These are phyloP conservation scores for Nymphalis c-album DNA, from an alignment of 2,888 invertebrate species.

Conservation along the genomic window DNA sequence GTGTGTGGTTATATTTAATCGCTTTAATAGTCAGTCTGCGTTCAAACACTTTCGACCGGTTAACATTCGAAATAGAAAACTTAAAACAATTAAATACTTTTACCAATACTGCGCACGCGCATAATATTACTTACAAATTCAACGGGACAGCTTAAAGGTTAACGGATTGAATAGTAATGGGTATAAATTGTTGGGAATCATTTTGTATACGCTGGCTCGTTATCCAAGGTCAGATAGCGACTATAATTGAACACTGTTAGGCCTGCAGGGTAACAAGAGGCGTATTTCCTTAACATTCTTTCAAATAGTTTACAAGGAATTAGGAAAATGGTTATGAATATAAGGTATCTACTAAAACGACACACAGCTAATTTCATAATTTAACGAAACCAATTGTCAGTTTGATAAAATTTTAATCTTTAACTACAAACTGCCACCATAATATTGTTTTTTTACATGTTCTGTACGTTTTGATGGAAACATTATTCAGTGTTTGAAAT, in stretches of 20 bases:
- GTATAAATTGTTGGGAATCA: conserved; percentile 28
- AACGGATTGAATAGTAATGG: conserved; percentile 37
- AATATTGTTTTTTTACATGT: too few species aligned
- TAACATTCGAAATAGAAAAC: conserved; percentile 1
- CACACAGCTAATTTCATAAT: background rate
- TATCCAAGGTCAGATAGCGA: background rate
- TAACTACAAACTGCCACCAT: too few species aligned
- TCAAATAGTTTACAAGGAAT: conserved; percentile 2
- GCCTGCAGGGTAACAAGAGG: background rate
- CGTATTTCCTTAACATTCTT: conserved; percentile 7
- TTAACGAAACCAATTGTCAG: background rate
- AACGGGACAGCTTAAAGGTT: conserved; percentile 31
- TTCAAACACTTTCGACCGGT: background rate
- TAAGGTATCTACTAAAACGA: background rate
- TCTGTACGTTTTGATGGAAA: too few species aligned
- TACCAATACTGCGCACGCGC: conserved; percentile 10
- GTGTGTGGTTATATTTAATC: background rate
- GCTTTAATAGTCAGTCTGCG: background rate
- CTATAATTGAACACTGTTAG: background rate
- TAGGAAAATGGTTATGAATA: background rate
- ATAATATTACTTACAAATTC: conserved; percentile 25
- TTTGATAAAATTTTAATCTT: background rate
- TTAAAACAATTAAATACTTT: conserved; percentile 10
- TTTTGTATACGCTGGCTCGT: background rate
- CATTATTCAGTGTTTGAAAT: too few species aligned